Evolutionary conservation across 2,888 invertebrate species (phyloP).

Genomic region (Tenodera sinensis): DNA sequence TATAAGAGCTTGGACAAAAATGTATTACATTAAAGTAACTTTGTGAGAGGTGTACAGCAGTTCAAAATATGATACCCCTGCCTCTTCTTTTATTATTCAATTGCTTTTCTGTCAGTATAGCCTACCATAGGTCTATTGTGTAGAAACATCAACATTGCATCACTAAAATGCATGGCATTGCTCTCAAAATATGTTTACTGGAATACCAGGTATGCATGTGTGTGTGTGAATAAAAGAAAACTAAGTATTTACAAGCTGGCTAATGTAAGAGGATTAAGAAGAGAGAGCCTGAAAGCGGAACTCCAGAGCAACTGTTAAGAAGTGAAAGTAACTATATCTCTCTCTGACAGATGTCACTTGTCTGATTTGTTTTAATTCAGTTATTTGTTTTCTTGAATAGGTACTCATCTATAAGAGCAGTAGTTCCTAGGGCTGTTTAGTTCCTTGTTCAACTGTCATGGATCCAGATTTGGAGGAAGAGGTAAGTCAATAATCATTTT

Average conservation of each 20-base stretch:
- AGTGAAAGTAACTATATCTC: not conserved
- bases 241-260: not conserved
- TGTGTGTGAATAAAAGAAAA: not conserved
- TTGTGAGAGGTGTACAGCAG: too few relatives aligned
- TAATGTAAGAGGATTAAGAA: not conserved
- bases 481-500: not conserved
- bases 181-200: too few relatives aligned
- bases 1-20: too few relatives aligned
- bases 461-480: not conserved
- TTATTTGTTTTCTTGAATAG: not conserved
- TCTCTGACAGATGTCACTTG: not conserved
- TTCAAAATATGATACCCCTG: too few relatives aligned
- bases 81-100: too few relatives aligned
- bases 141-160: too few relatives aligned
- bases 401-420: not conserved
- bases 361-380: not conserved
- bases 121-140: too few relatives aligned
- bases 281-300: not conserved
- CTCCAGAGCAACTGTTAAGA: not conserved
- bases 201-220: too few relatives aligned
- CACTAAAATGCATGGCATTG: too few relatives aligned
- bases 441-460: not conserved
- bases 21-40: too few relatives aligned
- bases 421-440: not conserved
- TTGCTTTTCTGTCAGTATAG: too few relatives aligned